Percentiles rank a stretch among this genome's conserved stretches.
These are phyloP conservation scores for Protodeltote pygarga DNA, from an alignment of 2,888 invertebrate genomes.

Conservation along the genomic window DNA sequence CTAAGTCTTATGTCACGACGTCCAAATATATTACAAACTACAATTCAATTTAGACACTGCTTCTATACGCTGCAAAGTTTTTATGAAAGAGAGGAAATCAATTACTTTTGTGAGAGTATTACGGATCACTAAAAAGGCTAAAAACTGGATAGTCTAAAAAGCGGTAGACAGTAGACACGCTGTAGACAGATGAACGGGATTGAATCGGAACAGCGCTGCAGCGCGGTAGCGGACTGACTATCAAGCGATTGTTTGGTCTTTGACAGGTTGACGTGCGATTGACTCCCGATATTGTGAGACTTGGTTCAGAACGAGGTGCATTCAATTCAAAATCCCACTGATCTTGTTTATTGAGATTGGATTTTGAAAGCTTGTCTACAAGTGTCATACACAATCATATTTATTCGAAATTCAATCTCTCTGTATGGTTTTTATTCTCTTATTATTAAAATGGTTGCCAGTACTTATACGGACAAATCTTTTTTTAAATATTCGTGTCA, in stretches of 20 bases:
- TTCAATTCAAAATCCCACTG: constrained; percentile 35
- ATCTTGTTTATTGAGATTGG: constrained; percentile 25
- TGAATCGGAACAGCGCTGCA: constrained; percentile 9
- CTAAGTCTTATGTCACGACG: constrained; percentile 26
- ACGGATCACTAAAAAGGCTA: neutral
- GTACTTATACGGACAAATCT: too few species aligned
- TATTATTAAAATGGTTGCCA: too few species aligned
- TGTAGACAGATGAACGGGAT: constrained; percentile 15
- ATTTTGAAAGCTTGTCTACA: constrained; percentile 34
- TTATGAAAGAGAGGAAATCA: constrained; percentile 2
- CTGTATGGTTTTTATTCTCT: too few species aligned
- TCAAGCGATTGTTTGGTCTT: constrained; percentile 22
- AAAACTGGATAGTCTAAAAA: constrained; percentile 10
- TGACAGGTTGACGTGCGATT: constrained; percentile 32
- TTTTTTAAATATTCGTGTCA: too few species aligned
- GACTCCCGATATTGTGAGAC: constrained; percentile 39
- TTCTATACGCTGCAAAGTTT: constrained; percentile 12
- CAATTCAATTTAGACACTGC: constrained; percentile 4
- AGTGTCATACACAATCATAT: too few species aligned
- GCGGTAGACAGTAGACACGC: too few species aligned
- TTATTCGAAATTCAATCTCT: too few species aligned
- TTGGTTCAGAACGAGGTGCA: constrained; percentile 35
- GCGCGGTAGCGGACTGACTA: too few species aligned
- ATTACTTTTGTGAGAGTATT: constrained; percentile 1
- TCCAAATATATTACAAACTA: constrained; percentile 6